phyloP scores from a whole-genome alignment of 2,113 vertebrate species.

The Cyanoramphus novaezelandiae region DNA sequence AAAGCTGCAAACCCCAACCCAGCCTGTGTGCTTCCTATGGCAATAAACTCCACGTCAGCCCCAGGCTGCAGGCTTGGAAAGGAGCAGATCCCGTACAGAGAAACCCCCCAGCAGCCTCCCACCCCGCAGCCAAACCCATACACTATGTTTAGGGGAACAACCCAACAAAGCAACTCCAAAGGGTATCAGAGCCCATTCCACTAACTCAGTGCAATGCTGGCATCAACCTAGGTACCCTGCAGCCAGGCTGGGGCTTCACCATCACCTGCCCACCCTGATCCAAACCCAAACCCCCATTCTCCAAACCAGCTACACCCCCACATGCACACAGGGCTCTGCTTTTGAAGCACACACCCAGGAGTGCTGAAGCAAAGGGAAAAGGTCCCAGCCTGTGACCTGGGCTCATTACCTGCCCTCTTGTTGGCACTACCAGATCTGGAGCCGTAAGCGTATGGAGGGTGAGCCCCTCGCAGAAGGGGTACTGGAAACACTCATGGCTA shows the following conservation, averaged over 20 bases:
- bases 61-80: background rate
- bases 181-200: background rate
- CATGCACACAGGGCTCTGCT: background rate
- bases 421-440: background rate
- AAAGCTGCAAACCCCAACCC: background rate
- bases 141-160: background rate
- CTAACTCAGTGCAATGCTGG: background rate
- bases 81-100: background rate
- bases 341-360: fast-evolving
- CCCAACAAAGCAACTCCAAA: background rate
- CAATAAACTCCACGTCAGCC: background rate
- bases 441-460: fast-evolving
- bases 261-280: background rate
- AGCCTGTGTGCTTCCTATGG: fast-evolving
- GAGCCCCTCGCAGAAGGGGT: background rate
- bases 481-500: background rate
- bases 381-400: background rate
- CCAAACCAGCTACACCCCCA: background rate
- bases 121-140: background rate
- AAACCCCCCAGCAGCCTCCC: background rate
- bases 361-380: background rate
- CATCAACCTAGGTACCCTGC: background rate
- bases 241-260: background rate
- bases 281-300: background rate
- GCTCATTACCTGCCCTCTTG: background rate